These are phyloP conservation scores for Pangasius larnaudii DNA, from an alignment of 2,797 vertebrate genomes.

Conservation along the genomic window DNA sequence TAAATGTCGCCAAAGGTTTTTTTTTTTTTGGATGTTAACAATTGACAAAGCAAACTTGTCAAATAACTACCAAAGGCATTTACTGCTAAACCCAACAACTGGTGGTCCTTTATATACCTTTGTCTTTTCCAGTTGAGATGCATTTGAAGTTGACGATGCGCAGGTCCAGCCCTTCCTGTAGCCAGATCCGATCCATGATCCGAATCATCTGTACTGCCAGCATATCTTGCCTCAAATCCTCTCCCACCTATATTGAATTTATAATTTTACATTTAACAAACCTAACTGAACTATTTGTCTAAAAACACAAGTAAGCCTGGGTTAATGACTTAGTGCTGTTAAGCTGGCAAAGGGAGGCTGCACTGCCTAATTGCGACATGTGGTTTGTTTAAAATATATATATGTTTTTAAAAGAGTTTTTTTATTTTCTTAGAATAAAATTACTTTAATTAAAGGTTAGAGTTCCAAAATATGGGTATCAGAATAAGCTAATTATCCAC, in stretches of 20 bases:
- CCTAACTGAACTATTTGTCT: neutral
- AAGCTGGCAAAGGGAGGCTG: neutral
- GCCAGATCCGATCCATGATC: constrained; percentile 98
- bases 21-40: neutral
- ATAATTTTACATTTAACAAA: neutral
- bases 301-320: neutral
- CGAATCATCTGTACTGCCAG: constrained; percentile 98
- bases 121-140: constrained; percentile 93
- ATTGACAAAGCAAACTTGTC: neutral
- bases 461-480: neutral
- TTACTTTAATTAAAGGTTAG: neutral
- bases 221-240: constrained; percentile 98
- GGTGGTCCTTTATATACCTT: constrained; percentile 74
- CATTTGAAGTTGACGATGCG: constrained; percentile 98
- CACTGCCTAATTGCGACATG: neutral
- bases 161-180: constrained; percentile 95
- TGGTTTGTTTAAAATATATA: neutral
- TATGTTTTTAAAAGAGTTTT: neutral
- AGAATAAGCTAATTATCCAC: neutral
- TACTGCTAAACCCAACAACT: neutral
- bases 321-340: neutral
- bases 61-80: neutral
- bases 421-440: neutral
- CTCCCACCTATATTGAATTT: constrained; percentile 85
- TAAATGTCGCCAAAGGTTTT: neutral